Conservation (phyloP, 2,888 invertebrate species). For the Acronicta leporina region DNA sequence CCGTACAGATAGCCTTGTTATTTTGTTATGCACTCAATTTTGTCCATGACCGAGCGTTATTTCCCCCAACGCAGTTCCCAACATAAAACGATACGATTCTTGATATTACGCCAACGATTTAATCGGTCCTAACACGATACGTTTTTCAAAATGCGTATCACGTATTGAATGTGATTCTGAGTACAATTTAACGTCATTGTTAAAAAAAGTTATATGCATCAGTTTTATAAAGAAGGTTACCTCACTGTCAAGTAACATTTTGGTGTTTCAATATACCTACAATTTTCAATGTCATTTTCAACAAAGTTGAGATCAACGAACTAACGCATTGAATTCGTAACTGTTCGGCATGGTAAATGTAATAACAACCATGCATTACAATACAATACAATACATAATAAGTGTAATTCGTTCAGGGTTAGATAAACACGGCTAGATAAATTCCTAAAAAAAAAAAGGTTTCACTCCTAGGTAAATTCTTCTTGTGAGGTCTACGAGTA, state of each 20-base stretch:
- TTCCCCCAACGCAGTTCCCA: slow-evolving; percentile 48
- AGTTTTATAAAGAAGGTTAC: slow-evolving; percentile 14
- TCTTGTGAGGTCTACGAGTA: slow-evolving; percentile 40
- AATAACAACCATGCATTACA: slow-evolving; percentile 7
- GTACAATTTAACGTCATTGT: slow-evolving; percentile 38
- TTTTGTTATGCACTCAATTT: slow-evolving; percentile 60
- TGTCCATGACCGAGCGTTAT: slow-evolving; percentile 63
- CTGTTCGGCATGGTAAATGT: slow-evolving; percentile 21
- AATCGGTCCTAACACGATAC: slow-evolving; percentile 32
- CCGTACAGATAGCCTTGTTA: slow-evolving; percentile 43
- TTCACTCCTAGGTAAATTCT: slow-evolving; percentile 14
- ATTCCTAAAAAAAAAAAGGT: slow-evolving; percentile 11
- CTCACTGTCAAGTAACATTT: slow-evolving; percentile 35
- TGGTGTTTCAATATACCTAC: slow-evolving; percentile 16
- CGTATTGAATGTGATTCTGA: slow-evolving; percentile 36
- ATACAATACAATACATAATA: slow-evolving; percentile 6
- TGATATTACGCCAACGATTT: slow-evolving; percentile 27
- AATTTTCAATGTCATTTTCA: slow-evolving; percentile 41
- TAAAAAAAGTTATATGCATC: slow-evolving; percentile 26
- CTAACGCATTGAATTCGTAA: slow-evolving; percentile 16
- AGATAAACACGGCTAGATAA: slow-evolving; percentile 18
- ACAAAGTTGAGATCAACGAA: slow-evolving; percentile 39
- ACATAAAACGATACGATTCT: slow-evolving; percentile 22
- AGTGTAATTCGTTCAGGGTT: slow-evolving; percentile 15
- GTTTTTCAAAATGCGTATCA: slow-evolving; percentile 32